These are phyloP conservation scores for Panagrolaimus sp. DNA, from an alignment of 1,140 invertebrate genomes.

Conservation along the genomic window DNA sequence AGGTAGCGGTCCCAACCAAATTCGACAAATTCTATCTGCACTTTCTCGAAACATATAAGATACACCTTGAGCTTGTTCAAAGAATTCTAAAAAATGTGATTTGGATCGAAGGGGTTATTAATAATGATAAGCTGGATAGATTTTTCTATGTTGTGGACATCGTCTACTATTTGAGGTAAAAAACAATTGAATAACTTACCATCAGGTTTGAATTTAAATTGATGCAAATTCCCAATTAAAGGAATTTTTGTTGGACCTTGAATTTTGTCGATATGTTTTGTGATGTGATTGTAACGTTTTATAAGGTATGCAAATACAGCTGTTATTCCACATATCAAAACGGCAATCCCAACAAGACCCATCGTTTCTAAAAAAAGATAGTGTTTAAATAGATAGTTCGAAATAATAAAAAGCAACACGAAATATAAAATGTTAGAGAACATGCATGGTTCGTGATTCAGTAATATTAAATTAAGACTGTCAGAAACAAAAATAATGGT, in stretches of 20 bases:
- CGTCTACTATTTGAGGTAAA: too few relatives aligned
- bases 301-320: conserved; percentile 32
- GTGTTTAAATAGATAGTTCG: too few relatives aligned
- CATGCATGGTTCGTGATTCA: too few relatives aligned
- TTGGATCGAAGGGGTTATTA: too few relatives aligned
- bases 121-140: too few relatives aligned
- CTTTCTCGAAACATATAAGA: conserved; percentile 52
- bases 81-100: conserved; percentile 52
- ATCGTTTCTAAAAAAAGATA: conserved; percentile 21
- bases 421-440: too few relatives aligned
- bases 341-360: conserved; percentile 39
- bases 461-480: too few relatives aligned
- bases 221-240: conserved; percentile 53
- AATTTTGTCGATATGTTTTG: conserved; percentile 34
- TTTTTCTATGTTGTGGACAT: too few relatives aligned
- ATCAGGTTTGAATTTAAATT: conserved; percentile 52
- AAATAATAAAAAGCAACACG: too few relatives aligned
- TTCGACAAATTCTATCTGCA: conserved; percentile 36
- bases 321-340: conserved; percentile 24
- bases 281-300: conserved; percentile 21
- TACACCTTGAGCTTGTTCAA: conserved; percentile 56
- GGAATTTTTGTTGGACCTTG: conserved; percentile 53
- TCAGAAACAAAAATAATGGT: too few relatives aligned
- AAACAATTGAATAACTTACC: conserved; percentile 32
- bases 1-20: conserved; percentile 52